Base-by-base conservation (phyloP, 2,888 invertebrate genomes). In the Noctua pronuba region DNA sequence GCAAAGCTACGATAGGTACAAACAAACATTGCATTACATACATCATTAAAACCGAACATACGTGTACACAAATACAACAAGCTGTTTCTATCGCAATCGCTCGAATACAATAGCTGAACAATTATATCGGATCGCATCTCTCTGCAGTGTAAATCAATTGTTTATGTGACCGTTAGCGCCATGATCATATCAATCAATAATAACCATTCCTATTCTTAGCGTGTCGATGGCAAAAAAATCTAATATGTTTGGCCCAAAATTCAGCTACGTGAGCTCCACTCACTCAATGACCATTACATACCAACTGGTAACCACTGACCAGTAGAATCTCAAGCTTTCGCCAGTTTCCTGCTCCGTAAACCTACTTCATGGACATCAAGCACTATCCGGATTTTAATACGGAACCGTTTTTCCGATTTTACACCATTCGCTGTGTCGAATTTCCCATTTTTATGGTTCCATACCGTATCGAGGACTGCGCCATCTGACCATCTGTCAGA, bases 1-100 rank as follows among this genome's bases (percentile, higher is more conserved):
- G 16, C 13, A 44, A 44, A 58, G 24, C 21, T 58, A 60, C 38
- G 31, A 35, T 64, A 41, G 41, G 41, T 41, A 69, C 24, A 52
- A 83, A 83, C 21, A 46, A 83, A 79, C 41, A 69, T 31, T 70
- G 13, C 38, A 65, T 79, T 68, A 80, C 64, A 62, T 44, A 21
- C 24, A 68, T 80, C 73, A 85, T 72, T 85, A 68, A 76, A 72
- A 38, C 73, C 46, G 16, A 85, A 81, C 81, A 85, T 81, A 70
- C 62, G 70, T 67, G 60, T 82, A 49, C 75, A 55, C 73, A 73
- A 71, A 60, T 60, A 49, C 35, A 49, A 41, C 73, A 83, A 83
- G 83, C 90, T 90, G 88, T 89, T 91, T 90, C 90, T 89, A 86
- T 80, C 62, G 38, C 44, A 75, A 73, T 67, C 76, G 71, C 74